phyloP scores from a whole-genome alignment of 1,140 invertebrate species.

The Holcopasites calliopsidis region DNA sequence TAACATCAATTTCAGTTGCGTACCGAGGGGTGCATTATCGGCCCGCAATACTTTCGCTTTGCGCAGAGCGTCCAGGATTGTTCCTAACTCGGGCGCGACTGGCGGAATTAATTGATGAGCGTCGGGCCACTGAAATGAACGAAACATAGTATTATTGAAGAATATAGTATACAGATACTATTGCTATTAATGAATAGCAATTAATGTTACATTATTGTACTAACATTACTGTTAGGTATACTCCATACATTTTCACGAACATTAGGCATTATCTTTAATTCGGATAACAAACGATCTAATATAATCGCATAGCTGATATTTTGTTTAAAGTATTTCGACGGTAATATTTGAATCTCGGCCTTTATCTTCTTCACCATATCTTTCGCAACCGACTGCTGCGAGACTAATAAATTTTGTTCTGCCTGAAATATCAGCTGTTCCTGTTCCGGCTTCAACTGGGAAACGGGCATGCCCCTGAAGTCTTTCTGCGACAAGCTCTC shows the following conservation, averaged over 20 bases:
- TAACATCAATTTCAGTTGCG: constrained; percentile 93
- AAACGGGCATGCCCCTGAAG: constrained; percentile 53
- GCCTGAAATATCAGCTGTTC: constrained; percentile 27
- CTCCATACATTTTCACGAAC: constrained; percentile 68
- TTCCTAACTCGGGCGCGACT: constrained; percentile 83
- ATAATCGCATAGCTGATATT: constrained; percentile 67
- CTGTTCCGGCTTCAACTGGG: constrained; percentile 53
- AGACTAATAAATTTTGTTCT: constrained; percentile 45
- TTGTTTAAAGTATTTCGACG: constrained; percentile 72
- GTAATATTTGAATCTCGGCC: constrained; percentile 64
- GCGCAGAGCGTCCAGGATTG: constrained; percentile 85
- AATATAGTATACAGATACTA: not conserved
- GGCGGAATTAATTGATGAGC: constrained; percentile 84
- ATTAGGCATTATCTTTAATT: constrained; percentile 66
- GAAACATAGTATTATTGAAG: constrained; percentile 9
- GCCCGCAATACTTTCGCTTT: constrained; percentile 86
- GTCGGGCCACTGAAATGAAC: constrained; percentile 84
- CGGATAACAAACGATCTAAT: constrained; percentile 66
- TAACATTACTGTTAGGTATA: constrained; percentile 72
- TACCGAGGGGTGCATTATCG: constrained; percentile 89
- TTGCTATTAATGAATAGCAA: not conserved
- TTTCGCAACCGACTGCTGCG: constrained; percentile 49
- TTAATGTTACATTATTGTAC: not conserved
- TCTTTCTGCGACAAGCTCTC: constrained; percentile 69
- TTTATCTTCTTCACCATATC: constrained; percentile 67